Base-by-base conservation (phyloP, 2,888 invertebrate genomes). In the Drosophila pseudotalamancana region DNA sequence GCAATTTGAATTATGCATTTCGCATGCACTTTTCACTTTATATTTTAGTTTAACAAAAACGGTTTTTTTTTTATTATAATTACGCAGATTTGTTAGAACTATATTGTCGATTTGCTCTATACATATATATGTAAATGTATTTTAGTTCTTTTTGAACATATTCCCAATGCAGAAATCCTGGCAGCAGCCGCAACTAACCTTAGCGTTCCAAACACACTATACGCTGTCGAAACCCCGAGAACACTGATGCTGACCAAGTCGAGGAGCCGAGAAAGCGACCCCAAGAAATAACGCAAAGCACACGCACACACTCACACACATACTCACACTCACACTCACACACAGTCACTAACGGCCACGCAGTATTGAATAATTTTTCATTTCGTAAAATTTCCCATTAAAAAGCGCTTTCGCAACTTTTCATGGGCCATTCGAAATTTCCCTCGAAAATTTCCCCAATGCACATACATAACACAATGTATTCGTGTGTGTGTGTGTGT, bases 221-320 rank as follows among this genome's bases (percentile, higher is more conserved):
- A 91, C 92, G 90, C 90, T 90, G 91, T 90, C 90, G 91, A 91
- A 91, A 91, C 91, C 91, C 91, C 91, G 92, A 92, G 91, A 92
- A 91, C 92, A 92, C 92, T 92, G 92, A 91, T 90, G 89, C 88
- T 89, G 89, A 90, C 88, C 89, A 89, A 89, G 84, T 88, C 84
- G 87, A 83, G 79, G 80, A 86, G 81, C 88, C 89, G 88, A 90
- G 87, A 90, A 90, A 88, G 90, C 90, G 90, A 88, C 87, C 88
- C 73, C 80, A 84, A 82, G 77, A 81, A 72, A 66, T 72, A 72
- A 76, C 68, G 77, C 80, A 74, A 76, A 69, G 67, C 63, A 19
- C 56, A 40, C 63, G 57, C 65, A 57, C 49, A 60, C 40, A 53
- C 45, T 53, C 23, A 50, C 19, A 62, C 32, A 54, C 40, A 49